Evolutionary conservation across 2,113 vertebrate species (phyloP).

Genomic region (Nothobranchius furzeri): DNA sequence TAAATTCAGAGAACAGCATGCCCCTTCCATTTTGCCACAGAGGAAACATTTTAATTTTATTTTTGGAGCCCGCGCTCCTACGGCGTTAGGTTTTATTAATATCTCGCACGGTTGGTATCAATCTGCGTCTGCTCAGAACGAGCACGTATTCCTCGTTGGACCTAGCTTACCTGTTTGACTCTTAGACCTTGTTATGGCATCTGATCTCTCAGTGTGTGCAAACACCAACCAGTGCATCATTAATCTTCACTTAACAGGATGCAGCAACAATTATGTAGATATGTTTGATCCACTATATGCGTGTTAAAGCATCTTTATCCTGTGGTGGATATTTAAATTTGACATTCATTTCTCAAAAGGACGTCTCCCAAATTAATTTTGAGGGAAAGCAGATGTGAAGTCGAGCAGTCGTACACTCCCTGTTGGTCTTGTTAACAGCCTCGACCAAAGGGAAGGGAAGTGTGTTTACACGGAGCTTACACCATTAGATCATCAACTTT

Average conservation of each 20-base stretch:
- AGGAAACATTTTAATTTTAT: neutral
- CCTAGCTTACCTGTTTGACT: conserved; percentile 44
- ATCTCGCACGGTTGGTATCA: conserved; percentile 36
- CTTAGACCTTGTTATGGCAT: conserved; percentile 55
- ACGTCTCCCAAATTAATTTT: conserved; percentile 47
- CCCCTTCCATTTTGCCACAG: conserved; percentile 5
- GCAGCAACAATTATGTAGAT: conserved; percentile 33
- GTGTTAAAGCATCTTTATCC: conserved; percentile 27
- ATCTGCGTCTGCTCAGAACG: conserved; percentile 47
- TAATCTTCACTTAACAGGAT: conserved; percentile 36
- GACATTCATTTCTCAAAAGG: conserved; percentile 55
- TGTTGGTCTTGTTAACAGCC: conserved; percentile 58
- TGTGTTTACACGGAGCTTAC: conserved; percentile 16
- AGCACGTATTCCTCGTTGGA: conserved; percentile 42
- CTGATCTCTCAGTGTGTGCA: conserved; percentile 30
- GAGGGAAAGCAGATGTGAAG: conserved; percentile 41
- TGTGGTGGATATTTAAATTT: conserved; percentile 51
- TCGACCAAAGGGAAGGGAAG: neutral
- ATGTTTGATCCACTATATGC: conserved; percentile 17
- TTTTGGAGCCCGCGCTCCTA: neutral
- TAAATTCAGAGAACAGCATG: conserved; percentile 28
- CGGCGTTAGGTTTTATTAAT: too few species aligned
- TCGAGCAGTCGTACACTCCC: conserved; percentile 30
- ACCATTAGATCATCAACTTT: conserved; percentile 1
- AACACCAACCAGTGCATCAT: conserved; percentile 38